Base-by-base conservation (phyloP, 2,888 invertebrate species). In the Sipha maydis region DNA sequence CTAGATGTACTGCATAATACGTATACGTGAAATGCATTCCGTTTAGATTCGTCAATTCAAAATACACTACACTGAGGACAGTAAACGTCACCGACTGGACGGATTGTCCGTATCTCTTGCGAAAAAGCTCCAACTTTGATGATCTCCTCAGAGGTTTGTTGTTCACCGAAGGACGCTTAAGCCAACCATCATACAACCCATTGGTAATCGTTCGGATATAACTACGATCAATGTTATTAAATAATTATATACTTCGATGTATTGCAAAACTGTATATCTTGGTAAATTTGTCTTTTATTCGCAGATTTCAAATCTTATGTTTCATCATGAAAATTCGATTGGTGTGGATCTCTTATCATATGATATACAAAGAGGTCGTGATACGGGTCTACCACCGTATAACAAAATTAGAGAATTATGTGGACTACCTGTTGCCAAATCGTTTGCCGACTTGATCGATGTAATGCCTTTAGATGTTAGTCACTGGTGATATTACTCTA, bases 301-400 rank as follows among this genome's bases (percentile, higher is more conserved):
- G 54, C 69, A 85, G 85, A 78, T 85, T 34, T 85, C 85, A 11
- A 78, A 85, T 54, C 28, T 78, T 14, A 85, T 85, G 85, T 85
- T 78, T 28, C 85, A 69, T 71, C 34, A 31, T 4, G 54, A 78
- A 21, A 54, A 71, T n/a, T 48, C 69, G 34, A 25, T 67, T 41
- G 95, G 96, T 25, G 92, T 95, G 89, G 96, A 97, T 91, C 93
- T 94, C 7, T 91, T 96, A 76, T 96, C 96, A 21, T 93, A 96
- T 83, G 96, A 96, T 91, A 93, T 96, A n/a, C 96, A 96, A 91
- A 93, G 96, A 85, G 96, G 96, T 4, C 93, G 96, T 61, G 96
- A 97, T 92, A 96, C 96, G 91, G 97, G 96, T 0, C 91, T 97
- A 67, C 95, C 95, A 8, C 93, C 94, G 2, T 96, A 96, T 91